A percentile compares a stretch with the other conserved stretches of the same genome.
Conservation (phyloP, 2,888 invertebrate species). For the Chymomyza fuscimana region DNA sequence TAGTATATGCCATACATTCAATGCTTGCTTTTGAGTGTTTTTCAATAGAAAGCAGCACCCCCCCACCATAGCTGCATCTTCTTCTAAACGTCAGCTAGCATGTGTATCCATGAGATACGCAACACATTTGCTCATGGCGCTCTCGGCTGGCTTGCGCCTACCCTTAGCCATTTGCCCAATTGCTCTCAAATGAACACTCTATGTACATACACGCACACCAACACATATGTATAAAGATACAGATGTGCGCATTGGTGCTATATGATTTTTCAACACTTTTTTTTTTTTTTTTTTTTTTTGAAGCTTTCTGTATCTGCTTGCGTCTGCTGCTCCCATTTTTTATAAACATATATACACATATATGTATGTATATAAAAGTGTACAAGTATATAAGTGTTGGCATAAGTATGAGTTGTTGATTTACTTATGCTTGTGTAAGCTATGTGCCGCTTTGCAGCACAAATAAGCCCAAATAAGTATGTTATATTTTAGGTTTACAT, state of each 20-base stretch:
- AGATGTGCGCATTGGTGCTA: neutral
- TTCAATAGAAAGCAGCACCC: too few species aligned
- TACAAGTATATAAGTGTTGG: neutral
- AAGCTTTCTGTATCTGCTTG: conserved; percentile 9
- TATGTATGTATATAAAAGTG: neutral
- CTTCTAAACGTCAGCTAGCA: neutral
- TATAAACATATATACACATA: neutral
- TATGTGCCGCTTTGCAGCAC: too few species aligned
- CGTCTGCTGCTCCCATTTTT: conserved; percentile 4
- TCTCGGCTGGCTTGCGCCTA: neutral
- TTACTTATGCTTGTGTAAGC: neutral
- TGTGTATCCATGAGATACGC: neutral
- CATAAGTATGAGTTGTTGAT: neutral
- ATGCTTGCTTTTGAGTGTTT: neutral
- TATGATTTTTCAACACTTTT: conserved; percentile 2
- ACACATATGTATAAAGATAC: neutral
- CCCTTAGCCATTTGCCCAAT: neutral
- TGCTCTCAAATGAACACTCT: conserved; percentile 9
- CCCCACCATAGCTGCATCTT: too few species aligned
- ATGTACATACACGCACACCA: neutral
- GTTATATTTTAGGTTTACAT: neutral
- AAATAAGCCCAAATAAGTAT: neutral
- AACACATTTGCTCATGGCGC: neutral
- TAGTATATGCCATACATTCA: neutral
- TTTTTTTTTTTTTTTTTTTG: neutral